phyloP scores from a whole-genome alignment of 2,888 invertebrate species.

The Lochmaea capreae region DNA sequence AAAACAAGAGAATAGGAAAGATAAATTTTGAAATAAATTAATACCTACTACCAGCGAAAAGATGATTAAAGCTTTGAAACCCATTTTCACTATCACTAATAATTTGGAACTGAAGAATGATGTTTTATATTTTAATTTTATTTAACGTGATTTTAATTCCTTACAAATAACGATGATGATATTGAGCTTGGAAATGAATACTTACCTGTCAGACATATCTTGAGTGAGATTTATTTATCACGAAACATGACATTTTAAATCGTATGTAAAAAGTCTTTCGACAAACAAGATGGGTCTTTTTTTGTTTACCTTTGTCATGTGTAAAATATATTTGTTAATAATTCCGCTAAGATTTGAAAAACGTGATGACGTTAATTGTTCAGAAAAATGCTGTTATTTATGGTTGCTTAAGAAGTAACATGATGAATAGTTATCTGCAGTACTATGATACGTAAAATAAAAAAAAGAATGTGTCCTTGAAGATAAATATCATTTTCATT shows the following conservation, averaged over 20 bases:
- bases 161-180: constrained; percentile 7
- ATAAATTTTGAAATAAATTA: background rate
- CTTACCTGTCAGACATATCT: background rate
- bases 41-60: constrained; percentile 23
- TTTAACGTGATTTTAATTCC: constrained; percentile 3
- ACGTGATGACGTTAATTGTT: background rate
- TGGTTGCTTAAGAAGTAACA: background rate
- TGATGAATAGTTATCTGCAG: no score
- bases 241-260: background rate
- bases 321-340: background rate
- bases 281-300: background rate
- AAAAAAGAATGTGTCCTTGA: no score
- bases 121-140: constrained; percentile 11
- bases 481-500: no score
- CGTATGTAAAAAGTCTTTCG: background rate
- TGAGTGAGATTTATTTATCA: constrained; percentile 14
- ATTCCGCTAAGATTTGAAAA: background rate
- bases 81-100: constrained; percentile 19
- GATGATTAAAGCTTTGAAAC: constrained; percentile 9
- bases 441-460: no score
- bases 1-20: no score
- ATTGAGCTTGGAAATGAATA: background rate
- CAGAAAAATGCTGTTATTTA: background rate
- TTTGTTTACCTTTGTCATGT: background rate
- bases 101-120: background rate